Percentiles rank a stretch among this genome's conserved stretches.
Evolutionary conservation across 2,888 invertebrate genomes (phyloP).

Genomic region (Sthenelais limicola): DNA sequence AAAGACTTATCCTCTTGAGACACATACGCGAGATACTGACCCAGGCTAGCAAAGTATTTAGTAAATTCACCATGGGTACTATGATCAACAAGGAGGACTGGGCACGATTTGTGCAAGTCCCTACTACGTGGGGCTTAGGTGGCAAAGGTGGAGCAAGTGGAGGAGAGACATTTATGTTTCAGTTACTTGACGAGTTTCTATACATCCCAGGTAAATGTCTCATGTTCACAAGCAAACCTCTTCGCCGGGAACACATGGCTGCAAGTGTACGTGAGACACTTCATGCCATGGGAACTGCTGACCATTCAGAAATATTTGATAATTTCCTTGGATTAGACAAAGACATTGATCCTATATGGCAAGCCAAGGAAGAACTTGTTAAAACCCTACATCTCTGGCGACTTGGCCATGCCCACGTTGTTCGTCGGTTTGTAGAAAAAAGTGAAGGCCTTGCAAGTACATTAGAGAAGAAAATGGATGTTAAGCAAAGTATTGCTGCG

Average conservation of each 20-base stretch:
- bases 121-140: conserved; percentile 15
- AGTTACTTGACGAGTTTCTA: conserved; percentile 28
- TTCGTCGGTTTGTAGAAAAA: background rate
- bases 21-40: background rate
- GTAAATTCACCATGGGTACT: background rate
- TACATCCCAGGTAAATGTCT: background rate
- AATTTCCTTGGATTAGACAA: conserved; percentile 1
- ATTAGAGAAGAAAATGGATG: conserved; percentile 5
- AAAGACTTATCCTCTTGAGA: background rate
- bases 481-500: background rate
- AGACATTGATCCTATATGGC: too few relatives aligned
- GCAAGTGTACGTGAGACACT: background rate
- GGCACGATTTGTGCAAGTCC: conserved; percentile 15
- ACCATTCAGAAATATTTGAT: background rate
- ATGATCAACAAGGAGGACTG: conserved; percentile 11
- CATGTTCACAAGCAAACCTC: background rate
- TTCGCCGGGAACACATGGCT: background rate
- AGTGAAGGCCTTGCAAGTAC: background rate
- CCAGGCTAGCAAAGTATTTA: background rate
- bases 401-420: too few relatives aligned
- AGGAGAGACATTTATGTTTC: conserved; percentile 5
- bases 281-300: background rate
- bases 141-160: conserved; percentile 28
- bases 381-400: too few relatives aligned
- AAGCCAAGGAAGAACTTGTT: too few relatives aligned